Conservation (phyloP, 2,797 vertebrate genomes). For the Halcyon badia region DNA sequence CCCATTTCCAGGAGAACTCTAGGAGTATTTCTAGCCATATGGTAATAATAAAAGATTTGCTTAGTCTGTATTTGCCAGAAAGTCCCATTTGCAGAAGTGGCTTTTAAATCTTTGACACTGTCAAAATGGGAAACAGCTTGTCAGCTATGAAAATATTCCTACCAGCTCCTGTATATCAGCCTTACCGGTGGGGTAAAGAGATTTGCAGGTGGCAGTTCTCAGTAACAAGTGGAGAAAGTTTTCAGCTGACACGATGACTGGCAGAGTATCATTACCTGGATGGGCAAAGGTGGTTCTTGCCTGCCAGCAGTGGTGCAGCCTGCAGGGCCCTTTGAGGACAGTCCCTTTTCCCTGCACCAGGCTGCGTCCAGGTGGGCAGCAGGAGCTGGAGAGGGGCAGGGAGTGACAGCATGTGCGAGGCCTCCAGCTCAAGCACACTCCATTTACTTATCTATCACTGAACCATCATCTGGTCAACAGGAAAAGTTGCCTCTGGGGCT, state of each 20-base stretch:
- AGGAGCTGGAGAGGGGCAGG: neutral
- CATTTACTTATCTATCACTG: conserved; percentile 46
- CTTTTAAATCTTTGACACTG: conserved; percentile 68
- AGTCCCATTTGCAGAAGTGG: conserved; percentile 60
- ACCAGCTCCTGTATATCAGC: conserved; percentile 38
- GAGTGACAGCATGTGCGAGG: neutral
- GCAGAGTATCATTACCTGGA: neutral
- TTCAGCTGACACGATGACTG: neutral
- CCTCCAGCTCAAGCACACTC: neutral
- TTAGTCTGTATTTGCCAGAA: conserved; percentile 57
- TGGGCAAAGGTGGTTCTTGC: neutral
- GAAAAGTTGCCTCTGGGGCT: conserved; percentile 20
- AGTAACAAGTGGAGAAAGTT: neutral
- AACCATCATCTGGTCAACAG: conserved; percentile 53
- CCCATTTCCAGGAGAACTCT: conserved; percentile 65
- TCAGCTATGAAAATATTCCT: conserved; percentile 59
- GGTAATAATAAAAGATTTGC: conserved; percentile 67
- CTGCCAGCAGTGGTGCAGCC: neutral
- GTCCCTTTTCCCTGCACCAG: neutral
- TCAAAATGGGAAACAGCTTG: conserved; percentile 63
- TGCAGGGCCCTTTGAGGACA: neutral
- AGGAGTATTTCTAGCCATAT: conserved; percentile 65
- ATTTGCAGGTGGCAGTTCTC: conserved; percentile 5
- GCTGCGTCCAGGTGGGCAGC: accelerated
- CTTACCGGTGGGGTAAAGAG: neutral